phyloP scores from a whole-genome alignment of 1,140 invertebrate species.

The Diachasmimorpha longicaudata region DNA sequence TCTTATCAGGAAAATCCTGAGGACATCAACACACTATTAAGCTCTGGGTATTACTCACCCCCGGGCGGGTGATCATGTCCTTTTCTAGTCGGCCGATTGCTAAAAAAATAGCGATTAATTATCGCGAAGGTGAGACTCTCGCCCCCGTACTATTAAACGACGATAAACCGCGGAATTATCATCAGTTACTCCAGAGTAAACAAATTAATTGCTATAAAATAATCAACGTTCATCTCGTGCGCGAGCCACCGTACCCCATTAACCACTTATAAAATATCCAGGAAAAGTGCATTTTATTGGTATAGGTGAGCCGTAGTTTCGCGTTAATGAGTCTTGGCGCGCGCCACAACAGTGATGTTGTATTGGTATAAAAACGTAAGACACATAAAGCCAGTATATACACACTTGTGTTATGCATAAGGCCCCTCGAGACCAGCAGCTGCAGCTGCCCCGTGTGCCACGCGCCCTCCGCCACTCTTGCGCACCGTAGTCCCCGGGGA shows the following conservation, averaged over 20 bases:
- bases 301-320: conserved; percentile 30
- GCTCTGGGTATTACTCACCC: not conserved
- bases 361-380: conserved; percentile 5
- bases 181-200: not conserved
- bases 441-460: conserved; percentile 53
- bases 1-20: not conserved
- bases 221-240: not conserved
- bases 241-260: not conserved
- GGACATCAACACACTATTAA: not conserved
- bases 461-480: conserved; percentile 43
- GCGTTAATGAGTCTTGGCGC: conserved; percentile 50
- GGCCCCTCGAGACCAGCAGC: conserved; percentile 41
- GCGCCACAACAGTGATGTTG: conserved; percentile 32
- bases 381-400: not conserved
- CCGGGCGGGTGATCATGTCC: too few relatives aligned
- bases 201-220: not conserved
- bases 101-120: too few relatives aligned
- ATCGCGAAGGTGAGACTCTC: too few relatives aligned
- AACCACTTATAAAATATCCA: not conserved
- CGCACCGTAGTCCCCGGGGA: not conserved
- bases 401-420: not conserved
- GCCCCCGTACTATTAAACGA: too few relatives aligned
- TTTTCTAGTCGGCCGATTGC: too few relatives aligned
- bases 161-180: too few relatives aligned
- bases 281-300: not conserved